These are phyloP conservation scores for Caenorhabditis sulstoni DNA, from an alignment of 2,888 invertebrate genomes.

Conservation along the genomic window DNA sequence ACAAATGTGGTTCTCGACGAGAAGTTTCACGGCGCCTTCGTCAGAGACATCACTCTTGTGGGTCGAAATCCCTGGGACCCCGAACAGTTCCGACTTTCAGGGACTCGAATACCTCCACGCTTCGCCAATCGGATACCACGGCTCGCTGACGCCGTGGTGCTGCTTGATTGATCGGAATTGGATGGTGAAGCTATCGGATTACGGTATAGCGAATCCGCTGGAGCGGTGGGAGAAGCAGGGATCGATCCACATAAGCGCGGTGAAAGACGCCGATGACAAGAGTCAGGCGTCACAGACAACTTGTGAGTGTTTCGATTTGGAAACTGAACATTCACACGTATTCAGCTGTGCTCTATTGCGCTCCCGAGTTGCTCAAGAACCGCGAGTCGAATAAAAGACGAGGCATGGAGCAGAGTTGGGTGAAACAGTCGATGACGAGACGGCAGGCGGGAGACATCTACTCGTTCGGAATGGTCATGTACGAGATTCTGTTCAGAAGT, in stretches of 20 bases:
- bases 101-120: conserved; percentile 79
- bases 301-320: conserved; percentile 56
- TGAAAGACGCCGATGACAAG: conserved; percentile 75
- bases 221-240: conserved; percentile 79
- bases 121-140: conserved; percentile 77
- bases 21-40: conserved; percentile 96
- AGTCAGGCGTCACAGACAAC: conserved; percentile 73
- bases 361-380: conserved; percentile 75
- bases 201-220: conserved; percentile 75
- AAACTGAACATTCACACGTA: neutral
- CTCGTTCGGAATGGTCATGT: conserved; percentile 78
- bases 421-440: conserved; percentile 70
- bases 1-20: conserved; percentile 96
- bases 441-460: conserved; percentile 78
- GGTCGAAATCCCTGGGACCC: neutral
- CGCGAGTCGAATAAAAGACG: conserved; percentile 71
- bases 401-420: conserved; percentile 75
- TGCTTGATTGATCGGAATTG: conserved; percentile 79
- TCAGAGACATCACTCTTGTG: conserved; percentile 91
- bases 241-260: conserved; percentile 70
- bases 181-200: conserved; percentile 80
- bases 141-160: conserved; percentile 78
- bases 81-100: conserved; percentile 46
- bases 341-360: conserved; percentile 68
- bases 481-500: conserved; percentile 74